Percentiles rank a stretch among this genome's conserved stretches.
These are phyloP conservation scores for Agrilus biguttatus DNA, from an alignment of 2,888 invertebrate genomes.

Conservation along the genomic window DNA sequence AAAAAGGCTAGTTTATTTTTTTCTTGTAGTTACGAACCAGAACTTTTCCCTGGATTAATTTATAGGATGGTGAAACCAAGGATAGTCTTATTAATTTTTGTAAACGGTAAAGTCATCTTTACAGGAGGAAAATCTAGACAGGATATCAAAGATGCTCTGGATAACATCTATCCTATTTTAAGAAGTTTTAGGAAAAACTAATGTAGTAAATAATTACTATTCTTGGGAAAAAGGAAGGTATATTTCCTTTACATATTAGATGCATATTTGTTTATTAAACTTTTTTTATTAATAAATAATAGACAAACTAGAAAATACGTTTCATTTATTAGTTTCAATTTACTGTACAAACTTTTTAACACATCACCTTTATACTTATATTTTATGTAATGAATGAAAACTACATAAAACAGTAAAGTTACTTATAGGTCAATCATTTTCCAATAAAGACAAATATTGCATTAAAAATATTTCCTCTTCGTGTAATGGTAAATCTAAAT, in stretches of 20 bases:
- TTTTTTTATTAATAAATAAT: background rate
- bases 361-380: too few relatives aligned
- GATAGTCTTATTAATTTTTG: constrained; percentile 92
- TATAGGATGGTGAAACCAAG: constrained; percentile 95
- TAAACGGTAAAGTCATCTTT: constrained; percentile 96
- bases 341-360: background rate
- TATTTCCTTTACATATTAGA: background rate
- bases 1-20: background rate
- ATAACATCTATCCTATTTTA: constrained; percentile 88
- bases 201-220: background rate
- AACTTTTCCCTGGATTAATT: constrained; percentile 95
- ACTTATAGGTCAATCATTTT: constrained; percentile 13
- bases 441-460: constrained; percentile 48
- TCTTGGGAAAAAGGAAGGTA: too few relatives aligned
- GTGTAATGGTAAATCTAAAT: constrained; percentile 53
- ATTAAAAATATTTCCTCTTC: constrained; percentile 55
- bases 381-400: too few relatives aligned
- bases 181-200: constrained; percentile 82
- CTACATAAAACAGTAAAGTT: constrained; percentile 2
- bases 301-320: too few relatives aligned
- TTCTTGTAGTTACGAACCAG: constrained; percentile 77
- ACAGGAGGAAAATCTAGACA: constrained; percentile 89
- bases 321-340: background rate
- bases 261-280: constrained; percentile 1
- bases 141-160: constrained; percentile 86